A percentile compares a stretch with the other conserved stretches of the same genome.
These are phyloP conservation scores for Allygus modestus DNA, from an alignment of 2,888 invertebrate species.

Conservation along the genomic window DNA sequence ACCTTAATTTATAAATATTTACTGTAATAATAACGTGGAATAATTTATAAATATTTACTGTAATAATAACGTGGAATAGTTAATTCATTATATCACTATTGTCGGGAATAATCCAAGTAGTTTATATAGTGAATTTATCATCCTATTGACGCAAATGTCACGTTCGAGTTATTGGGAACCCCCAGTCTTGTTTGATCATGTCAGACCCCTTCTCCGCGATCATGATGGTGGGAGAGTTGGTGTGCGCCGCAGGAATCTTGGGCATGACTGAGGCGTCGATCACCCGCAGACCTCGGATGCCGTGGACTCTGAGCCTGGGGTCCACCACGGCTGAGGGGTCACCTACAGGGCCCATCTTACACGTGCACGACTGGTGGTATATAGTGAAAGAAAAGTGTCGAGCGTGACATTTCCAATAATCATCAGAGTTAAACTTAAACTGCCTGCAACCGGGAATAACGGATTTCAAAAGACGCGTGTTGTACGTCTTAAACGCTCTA, in stretches of 20 bases:
- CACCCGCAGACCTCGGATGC: constrained; percentile 80
- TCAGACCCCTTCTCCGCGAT: constrained; percentile 81
- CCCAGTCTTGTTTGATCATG: constrained; percentile 71
- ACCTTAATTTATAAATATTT: neutral
- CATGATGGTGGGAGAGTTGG: constrained; percentile 84
- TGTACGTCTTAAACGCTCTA: constrained; percentile 79
- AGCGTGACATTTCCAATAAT: constrained; percentile 83
- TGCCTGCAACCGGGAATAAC: constrained; percentile 78
- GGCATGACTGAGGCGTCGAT: constrained; percentile 85
- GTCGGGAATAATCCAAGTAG: neutral
- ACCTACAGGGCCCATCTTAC: constrained; percentile 77
- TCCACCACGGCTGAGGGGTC: constrained; percentile 79
- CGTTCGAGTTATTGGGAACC: neutral
- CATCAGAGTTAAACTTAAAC: constrained; percentile 78
- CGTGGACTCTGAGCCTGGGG: constrained; percentile 78
- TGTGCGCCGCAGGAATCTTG: constrained; percentile 81
- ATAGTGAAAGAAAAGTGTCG: constrained; percentile 80
- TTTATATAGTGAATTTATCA: neutral
- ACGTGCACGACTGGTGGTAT: constrained; percentile 81
- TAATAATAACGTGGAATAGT: neutral
- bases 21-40: neutral
- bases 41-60: neutral
- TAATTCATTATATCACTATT: neutral
- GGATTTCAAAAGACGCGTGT: constrained; percentile 77
- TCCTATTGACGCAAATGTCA: neutral